Evolutionary conservation across 2,113 vertebrate genomes (phyloP).

Genomic region (Prinia subflava): DNA sequence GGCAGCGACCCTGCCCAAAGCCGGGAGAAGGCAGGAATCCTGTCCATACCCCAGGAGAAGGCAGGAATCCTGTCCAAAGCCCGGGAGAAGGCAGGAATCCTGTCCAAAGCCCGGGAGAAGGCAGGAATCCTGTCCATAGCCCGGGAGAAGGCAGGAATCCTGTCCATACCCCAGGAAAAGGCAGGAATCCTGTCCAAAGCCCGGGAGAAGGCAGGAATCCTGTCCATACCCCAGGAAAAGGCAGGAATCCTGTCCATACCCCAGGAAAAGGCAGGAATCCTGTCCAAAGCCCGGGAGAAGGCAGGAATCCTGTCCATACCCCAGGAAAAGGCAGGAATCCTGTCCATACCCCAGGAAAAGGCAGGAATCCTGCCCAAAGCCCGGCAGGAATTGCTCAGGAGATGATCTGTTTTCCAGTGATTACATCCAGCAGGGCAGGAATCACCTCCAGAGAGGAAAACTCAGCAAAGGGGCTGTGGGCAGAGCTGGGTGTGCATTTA

Average conservation of each 20-base stretch:
- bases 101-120: too few species aligned
- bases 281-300: accelerated
- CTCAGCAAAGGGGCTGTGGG: neutral
- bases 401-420: neutral
- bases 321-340: neutral
- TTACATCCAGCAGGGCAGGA: neutral
- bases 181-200: neutral
- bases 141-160: neutral
- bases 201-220: neutral
- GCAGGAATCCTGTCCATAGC: neutral
- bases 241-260: neutral
- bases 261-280: too few species aligned
- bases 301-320: too few species aligned
- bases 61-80: neutral
- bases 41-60: too few species aligned
- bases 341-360: accelerated
- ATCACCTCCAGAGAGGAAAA: neutral
- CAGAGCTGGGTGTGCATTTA: neutral
- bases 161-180: neutral
- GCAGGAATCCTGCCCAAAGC: neutral
- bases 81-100: too few species aligned
- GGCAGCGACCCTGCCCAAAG: too few species aligned
- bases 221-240: accelerated
- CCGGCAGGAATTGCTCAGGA: neutral
- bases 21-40: neutral